phyloP scores from a whole-genome alignment of 2,888 invertebrate genomes.

The Thymelicus sylvestris region DNA sequence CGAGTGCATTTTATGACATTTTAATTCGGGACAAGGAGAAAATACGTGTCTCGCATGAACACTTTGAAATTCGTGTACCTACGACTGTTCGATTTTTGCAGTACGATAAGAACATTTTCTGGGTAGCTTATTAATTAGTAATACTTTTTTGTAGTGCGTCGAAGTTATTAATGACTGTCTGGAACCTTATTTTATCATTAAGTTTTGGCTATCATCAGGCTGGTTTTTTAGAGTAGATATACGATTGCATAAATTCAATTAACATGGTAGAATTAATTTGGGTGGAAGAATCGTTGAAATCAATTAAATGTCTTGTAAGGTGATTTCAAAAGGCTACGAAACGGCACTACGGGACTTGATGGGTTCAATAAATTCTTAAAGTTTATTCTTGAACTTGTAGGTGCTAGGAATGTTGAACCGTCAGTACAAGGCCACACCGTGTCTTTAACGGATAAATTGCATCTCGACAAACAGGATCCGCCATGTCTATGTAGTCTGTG shows the following conservation, averaged over 20 bases:
- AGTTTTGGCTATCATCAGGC: too few species aligned
- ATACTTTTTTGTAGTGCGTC: constrained; percentile 15
- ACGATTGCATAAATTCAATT: not conserved
- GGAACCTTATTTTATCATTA: not conserved
- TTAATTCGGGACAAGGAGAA: constrained; percentile 60
- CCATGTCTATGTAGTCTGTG: constrained; percentile 56
- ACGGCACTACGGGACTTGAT: constrained; percentile 44
- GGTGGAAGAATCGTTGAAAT: constrained; percentile 21
- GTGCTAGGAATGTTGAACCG: constrained; percentile 71
- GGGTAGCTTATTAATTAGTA: constrained; percentile 31
- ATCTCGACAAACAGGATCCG: constrained; percentile 69
- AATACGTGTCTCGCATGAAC: constrained; percentile 47
- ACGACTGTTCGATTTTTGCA: constrained; percentile 30
- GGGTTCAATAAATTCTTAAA: constrained; percentile 67
- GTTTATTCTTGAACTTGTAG: constrained; percentile 50
- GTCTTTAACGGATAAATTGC: constrained; percentile 79
- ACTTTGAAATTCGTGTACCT: constrained; percentile 40
- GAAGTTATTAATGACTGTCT: not conserved
- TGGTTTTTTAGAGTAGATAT: too few species aligned
- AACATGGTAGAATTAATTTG: constrained; percentile 11
- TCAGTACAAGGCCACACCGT: constrained; percentile 67
- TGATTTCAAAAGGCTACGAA: constrained; percentile 19
- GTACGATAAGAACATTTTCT: constrained; percentile 28
- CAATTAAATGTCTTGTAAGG: not conserved
- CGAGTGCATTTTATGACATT: constrained; percentile 65